These are phyloP conservation scores for Enteromius radiatus DNA, from an alignment of 2,797 vertebrate genomes.

Conservation along the genomic window DNA sequence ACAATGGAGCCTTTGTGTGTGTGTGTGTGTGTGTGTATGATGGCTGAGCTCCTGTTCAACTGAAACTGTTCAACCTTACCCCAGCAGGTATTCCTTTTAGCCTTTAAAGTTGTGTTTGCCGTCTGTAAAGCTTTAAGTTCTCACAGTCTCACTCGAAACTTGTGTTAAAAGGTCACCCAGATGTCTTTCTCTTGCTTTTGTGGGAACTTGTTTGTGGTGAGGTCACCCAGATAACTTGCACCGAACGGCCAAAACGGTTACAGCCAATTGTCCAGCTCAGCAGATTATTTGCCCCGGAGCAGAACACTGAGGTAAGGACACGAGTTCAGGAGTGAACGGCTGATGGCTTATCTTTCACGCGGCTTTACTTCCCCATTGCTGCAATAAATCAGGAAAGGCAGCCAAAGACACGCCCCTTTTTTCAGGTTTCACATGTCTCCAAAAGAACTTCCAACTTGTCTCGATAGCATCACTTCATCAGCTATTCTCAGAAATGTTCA, in stretches of 20 bases:
- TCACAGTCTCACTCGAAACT: background rate
- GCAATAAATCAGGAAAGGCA: conserved; percentile 53
- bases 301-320: conserved; percentile 58
- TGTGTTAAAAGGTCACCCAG: conserved; percentile 51
- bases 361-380: conserved; percentile 50
- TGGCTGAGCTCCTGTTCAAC: conserved; percentile 48
- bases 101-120: background rate
- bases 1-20: conserved; percentile 55
- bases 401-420: conserved; percentile 36
- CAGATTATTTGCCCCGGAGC: conserved; percentile 57
- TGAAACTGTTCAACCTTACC: conserved; percentile 30
- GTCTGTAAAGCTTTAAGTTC: conserved; percentile 16
- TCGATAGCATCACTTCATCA: conserved; percentile 36
- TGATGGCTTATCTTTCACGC: conserved; percentile 57
- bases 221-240: conserved; percentile 46
- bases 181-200: conserved; percentile 38
- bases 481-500: conserved; percentile 21
- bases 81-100: conserved; percentile 33
- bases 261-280: conserved; percentile 57
- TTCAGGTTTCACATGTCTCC: conserved; percentile 6
- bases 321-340: conserved; percentile 55
- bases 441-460: conserved; percentile 23
- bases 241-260: conserved; percentile 41
- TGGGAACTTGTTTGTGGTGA: background rate
- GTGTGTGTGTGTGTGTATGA: background rate